Evolutionary conservation across 1,140 invertebrate genomes (phyloP).

Genomic region (Cherax destructor): DNA sequence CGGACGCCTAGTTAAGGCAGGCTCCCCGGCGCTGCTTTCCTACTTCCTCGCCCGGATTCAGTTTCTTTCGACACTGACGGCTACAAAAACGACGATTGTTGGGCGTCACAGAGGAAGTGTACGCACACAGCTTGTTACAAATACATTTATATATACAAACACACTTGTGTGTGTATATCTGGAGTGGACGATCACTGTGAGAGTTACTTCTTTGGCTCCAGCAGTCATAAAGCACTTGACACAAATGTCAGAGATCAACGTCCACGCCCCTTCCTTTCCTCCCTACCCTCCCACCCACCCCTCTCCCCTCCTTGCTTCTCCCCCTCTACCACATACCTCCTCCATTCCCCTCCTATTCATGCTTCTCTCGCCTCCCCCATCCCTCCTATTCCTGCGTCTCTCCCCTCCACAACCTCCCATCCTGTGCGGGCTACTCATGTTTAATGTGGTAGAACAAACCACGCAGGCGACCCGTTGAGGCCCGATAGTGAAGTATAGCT

Average conservation of each 20-base stretch:
- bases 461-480: conserved; percentile 26
- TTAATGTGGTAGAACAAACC: conserved; percentile 52
- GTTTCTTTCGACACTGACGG: conserved; percentile 2
- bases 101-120: background rate
- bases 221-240: background rate
- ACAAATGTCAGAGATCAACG: conserved; percentile 10
- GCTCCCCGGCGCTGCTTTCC: background rate
- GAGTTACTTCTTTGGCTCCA: background rate
- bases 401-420: background rate
- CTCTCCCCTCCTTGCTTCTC: background rate
- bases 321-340: background rate
- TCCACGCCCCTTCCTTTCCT: background rate
- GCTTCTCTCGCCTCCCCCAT: background rate
- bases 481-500: conserved; percentile 15
- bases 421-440: conserved; percentile 20
- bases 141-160: too few species aligned
- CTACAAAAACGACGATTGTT: background rate
- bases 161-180: too few species aligned
- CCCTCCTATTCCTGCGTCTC: background rate
- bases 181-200: too few species aligned
- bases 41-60: background rate
- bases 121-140: too few species aligned
- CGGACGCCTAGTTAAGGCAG: conserved; percentile 26
- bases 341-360: background rate
- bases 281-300: background rate